These are phyloP conservation scores for Aphidius gifuensis DNA, from an alignment of 1,140 invertebrate species.

Conservation along the genomic window DNA sequence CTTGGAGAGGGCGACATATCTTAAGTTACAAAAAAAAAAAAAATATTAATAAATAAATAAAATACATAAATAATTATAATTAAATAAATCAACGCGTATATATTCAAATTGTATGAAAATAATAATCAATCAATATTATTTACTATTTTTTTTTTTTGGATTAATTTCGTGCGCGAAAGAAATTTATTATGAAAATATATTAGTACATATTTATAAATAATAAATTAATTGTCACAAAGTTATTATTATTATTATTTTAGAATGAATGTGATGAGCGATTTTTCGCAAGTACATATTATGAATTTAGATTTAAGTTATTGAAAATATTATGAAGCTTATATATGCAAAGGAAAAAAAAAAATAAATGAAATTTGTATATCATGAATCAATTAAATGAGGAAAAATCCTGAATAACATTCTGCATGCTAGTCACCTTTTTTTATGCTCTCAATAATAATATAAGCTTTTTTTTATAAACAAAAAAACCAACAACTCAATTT, in stretches of 20 bases:
- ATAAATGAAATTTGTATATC: slow-evolving; percentile 52
- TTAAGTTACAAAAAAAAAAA: slow-evolving; percentile 25
- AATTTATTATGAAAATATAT: background rate
- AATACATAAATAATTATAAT: background rate
- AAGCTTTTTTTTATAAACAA: background rate
- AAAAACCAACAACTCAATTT: background rate
- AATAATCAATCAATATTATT: background rate
- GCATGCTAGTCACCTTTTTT: slow-evolving; percentile 18
- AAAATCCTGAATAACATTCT: slow-evolving; percentile 38
- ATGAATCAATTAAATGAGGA: slow-evolving; percentile 51
- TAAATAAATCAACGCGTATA: background rate
- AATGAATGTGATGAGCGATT: slow-evolving; percentile 23
- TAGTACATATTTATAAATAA: background rate
- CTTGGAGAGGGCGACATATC: slow-evolving; percentile 34
- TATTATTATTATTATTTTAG: slow-evolving; percentile 8
- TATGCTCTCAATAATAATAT: background rate
- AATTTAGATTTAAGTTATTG: slow-evolving; percentile 49
- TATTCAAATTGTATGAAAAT: background rate
- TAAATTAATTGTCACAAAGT: background rate
- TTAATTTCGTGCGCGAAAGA: background rate
- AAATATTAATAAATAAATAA: background rate
- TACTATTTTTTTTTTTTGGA: background rate
- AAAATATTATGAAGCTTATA: slow-evolving; percentile 39
- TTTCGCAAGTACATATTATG: slow-evolving; percentile 35
- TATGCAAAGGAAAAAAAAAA: slow-evolving; percentile 29